Percentiles rank a stretch among this genome's conserved stretches.
phyloP scores from a whole-genome alignment of 2,113 vertebrate species.

The Catharus fuscescens region DNA sequence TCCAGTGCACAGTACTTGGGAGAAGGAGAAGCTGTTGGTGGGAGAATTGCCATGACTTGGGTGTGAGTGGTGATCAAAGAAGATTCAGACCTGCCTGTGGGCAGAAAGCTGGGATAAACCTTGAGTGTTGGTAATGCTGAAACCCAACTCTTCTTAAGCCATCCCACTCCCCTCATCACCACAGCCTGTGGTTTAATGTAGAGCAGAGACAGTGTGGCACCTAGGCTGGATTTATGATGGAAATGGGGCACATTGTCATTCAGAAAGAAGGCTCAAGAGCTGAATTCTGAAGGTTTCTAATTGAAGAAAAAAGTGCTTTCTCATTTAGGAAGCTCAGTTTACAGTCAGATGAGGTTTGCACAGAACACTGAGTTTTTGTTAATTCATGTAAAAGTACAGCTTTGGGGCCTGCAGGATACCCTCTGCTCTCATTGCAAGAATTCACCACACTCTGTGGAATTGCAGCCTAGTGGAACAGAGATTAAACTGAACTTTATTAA shows the following conservation, averaged over 20 bases:
- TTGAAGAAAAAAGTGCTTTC: background rate
- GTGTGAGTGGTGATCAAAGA: background rate
- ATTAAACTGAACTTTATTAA: constrained; percentile 30
- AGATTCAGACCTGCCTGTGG: background rate
- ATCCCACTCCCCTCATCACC: background rate
- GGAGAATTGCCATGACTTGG: background rate
- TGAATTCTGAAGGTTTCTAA: background rate
- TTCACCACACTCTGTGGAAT: background rate
- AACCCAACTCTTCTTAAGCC: background rate
- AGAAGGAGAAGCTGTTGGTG: background rate
- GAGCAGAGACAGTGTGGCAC: background rate
- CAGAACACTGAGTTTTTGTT: constrained; percentile 45
- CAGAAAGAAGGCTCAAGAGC: background rate
- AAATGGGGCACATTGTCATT: background rate
- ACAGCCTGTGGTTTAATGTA: background rate
- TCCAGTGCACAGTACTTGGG: background rate
- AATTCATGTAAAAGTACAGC: constrained; percentile 45
- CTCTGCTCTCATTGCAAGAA: background rate
- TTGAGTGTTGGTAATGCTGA: background rate
- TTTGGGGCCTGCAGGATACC: constrained; percentile 30
- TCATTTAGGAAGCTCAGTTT: constrained; percentile 26
- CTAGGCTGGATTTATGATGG: background rate
- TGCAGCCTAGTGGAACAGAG: constrained; percentile 36
- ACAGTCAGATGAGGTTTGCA: constrained; percentile 47
- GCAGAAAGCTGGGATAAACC: background rate